Evolutionary conservation across 1,140 invertebrate species (phyloP).

Genomic region (Alviniconcha marisindica): DNA sequence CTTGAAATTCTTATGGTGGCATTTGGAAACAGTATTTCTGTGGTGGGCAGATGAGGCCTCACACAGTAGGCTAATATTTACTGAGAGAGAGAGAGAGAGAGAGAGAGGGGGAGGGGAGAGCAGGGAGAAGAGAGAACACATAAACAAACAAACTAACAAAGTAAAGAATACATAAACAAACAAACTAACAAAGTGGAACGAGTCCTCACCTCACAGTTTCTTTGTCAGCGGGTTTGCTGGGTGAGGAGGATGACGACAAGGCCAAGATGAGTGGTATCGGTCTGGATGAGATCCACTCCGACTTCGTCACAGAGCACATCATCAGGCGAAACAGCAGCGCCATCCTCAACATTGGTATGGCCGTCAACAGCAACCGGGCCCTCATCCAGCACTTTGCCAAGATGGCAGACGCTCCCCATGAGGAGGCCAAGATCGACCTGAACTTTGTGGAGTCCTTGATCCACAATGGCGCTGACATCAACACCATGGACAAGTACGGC

Average conservation of each 20-base stretch:
- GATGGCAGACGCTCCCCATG: constrained; percentile 59
- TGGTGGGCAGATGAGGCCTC: too few species aligned
- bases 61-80: too few species aligned
- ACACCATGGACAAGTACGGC: constrained; percentile 69
- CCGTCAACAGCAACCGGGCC: constrained; percentile 58
- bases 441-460: constrained; percentile 69
- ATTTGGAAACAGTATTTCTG: too few species aligned
- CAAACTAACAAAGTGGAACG: too few species aligned
- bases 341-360: neutral
- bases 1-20: too few species aligned
- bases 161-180: too few species aligned
- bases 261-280: constrained; percentile 52
- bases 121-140: neutral
- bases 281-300: constrained; percentile 60
- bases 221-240: neutral
- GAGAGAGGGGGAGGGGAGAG: too few species aligned
- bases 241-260: constrained; percentile 38
- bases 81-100: too few species aligned
- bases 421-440: constrained; percentile 64
- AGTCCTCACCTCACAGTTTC: neutral
- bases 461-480: constrained; percentile 67
- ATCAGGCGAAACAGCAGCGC: neutral
- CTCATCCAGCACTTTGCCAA: constrained; percentile 72
- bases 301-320: constrained; percentile 40
- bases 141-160: neutral